phyloP scores from a whole-genome alignment of 2,113 vertebrate species.

The Megaceryle torquata region DNA sequence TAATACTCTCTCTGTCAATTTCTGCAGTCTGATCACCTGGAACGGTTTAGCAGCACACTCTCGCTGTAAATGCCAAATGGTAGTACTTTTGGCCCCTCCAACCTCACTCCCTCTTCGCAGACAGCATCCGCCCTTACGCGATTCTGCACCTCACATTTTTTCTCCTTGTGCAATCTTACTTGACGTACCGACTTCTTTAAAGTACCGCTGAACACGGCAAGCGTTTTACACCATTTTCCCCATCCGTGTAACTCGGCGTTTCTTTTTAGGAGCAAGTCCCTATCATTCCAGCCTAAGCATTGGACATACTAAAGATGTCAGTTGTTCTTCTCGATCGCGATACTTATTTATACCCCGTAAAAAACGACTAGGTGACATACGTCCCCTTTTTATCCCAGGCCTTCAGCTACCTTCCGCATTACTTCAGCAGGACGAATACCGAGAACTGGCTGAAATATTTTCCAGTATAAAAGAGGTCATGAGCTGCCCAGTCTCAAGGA shows the following conservation, averaged over 20 bases:
- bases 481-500: background rate
- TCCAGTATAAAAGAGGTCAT: background rate
- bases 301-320: background rate
- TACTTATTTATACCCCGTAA: accelerated
- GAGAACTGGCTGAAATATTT: background rate
- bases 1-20: background rate
- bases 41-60: background rate
- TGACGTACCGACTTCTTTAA: background rate
- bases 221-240: background rate
- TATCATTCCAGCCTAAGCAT: background rate
- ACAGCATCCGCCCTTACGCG: background rate
- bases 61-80: background rate
- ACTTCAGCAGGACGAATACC: background rate
- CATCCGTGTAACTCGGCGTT: background rate
- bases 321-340: background rate
- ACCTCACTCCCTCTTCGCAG: background rate
- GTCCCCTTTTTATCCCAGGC: background rate
- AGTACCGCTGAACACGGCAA: background rate
- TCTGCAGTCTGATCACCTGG: background rate
- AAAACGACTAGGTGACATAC: background rate
- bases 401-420: background rate
- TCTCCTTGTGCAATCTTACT: background rate
- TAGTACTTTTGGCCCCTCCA: background rate
- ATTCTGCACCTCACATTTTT: background rate
- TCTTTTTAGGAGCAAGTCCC: background rate